Percentiles rank a stretch among this genome's conserved stretches.
phyloP scores from a whole-genome alignment of 2,888 invertebrate genomes.

The Cryptops parisi region DNA sequence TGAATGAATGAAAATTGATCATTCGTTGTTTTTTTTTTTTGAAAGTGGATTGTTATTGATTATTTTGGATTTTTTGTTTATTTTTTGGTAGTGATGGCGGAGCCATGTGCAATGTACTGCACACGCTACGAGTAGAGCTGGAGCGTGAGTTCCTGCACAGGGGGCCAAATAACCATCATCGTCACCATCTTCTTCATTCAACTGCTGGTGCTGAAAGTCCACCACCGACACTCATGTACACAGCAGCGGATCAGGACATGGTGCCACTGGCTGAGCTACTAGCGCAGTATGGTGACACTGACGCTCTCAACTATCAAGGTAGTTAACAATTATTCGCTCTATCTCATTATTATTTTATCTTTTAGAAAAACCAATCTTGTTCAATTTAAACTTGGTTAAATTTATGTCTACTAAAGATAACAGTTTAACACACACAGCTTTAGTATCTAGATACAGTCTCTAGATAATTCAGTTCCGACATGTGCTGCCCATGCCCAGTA shows the following conservation, averaged over 20 bases:
- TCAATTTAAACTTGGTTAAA: no score
- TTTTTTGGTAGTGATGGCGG: conserved; percentile 1
- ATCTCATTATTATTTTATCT: no score
- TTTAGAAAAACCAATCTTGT: no score
- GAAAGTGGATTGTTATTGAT: background rate
- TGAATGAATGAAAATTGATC: background rate
- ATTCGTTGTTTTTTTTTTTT: background rate
- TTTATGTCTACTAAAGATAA: no score
- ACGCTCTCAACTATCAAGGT: conserved; percentile 11
- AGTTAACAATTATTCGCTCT: no score
- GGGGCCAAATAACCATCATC: background rate
- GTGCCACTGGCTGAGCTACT: conserved; percentile 11
- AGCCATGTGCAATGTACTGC: conserved; percentile 12
- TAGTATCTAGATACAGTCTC: no score
- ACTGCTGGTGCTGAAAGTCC: background rate
- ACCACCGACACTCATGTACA: conserved; percentile 1
- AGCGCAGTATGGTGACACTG: conserved; percentile 5
- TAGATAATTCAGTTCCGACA: no score
- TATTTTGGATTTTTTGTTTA: background rate
- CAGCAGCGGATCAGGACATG: conserved; percentile 4
- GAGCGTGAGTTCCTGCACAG: conserved; percentile 4
- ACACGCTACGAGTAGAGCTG: conserved; percentile 10
- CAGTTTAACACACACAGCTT: no score
- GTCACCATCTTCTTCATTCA: background rate
- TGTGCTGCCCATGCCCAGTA: no score